A percentile compares a stretch with the other conserved stretches of the same genome.
phyloP scores from a whole-genome alignment of 2,888 invertebrate genomes.

The Nomada flava region DNA sequence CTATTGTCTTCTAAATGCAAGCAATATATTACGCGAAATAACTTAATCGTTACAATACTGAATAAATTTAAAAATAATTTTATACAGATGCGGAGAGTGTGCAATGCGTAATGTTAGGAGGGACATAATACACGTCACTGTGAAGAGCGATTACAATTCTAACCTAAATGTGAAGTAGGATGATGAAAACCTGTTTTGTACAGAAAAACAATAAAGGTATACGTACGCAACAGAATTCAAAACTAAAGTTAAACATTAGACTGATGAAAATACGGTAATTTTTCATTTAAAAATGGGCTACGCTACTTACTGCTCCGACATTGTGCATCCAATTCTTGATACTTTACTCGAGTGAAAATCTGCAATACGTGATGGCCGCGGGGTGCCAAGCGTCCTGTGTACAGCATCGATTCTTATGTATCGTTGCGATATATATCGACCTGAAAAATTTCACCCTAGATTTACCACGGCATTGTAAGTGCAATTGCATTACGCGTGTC shows the following conservation, averaged over 20 bases:
- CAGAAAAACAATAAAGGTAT: neutral
- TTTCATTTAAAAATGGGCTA: constrained; percentile 27
- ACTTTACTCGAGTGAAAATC: constrained; percentile 38
- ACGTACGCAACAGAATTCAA: neutral
- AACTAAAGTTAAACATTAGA: neutral
- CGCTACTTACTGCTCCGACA: constrained; percentile 81
- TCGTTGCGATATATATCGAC: constrained; percentile 42
- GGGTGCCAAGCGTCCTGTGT: constrained; percentile 22
- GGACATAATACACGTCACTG: constrained; percentile 73
- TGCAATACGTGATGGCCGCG: constrained; percentile 29
- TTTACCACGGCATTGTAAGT: neutral
- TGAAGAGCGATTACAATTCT: constrained; percentile 66
- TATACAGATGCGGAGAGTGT: neutral
- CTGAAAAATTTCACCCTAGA: constrained; percentile 13
- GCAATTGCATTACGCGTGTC: too few species aligned
- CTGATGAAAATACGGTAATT: neutral
- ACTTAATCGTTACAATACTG: too few species aligned
- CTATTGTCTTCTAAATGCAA: neutral
- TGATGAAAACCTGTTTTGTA: neutral
- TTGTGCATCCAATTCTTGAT: constrained; percentile 63
- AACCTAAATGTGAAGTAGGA: constrained; percentile 68
- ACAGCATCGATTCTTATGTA: constrained; percentile 30
- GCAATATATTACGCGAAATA: neutral
- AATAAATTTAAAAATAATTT: neutral
- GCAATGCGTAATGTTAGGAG: neutral